Base-by-base conservation (phyloP, 2,113 vertebrate genomes). In the Semnornis frantzii region DNA sequence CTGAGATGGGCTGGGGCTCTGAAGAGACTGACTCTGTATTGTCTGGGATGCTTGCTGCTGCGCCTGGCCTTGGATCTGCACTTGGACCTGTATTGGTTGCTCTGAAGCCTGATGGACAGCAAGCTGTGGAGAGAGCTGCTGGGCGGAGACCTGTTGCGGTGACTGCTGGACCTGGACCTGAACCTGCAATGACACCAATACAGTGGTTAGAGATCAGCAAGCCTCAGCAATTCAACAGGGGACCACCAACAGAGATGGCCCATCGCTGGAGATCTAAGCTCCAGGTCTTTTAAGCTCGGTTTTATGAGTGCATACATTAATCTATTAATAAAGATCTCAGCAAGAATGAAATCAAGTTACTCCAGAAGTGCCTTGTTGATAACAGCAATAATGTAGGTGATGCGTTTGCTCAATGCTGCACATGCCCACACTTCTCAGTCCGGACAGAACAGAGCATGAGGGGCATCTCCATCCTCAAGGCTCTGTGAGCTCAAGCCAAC, bases 71-170 rank as follows among this genome's bases (percentile, higher is more conserved):
- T 99, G 99, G 95, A 99, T 99, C 97, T 99, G 99, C 96, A 99
- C 99, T 98, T 99, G 99, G 66, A 99, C 99, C 97, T 99, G 99
- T 87, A 99, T 99, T 7, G 98, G 98, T 81, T 99, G 99, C 85
- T 99, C 99, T 0, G 99, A 96, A 39, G 98, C 98, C 82, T 98
- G 98, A 82, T 99, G 99, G 72, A 99, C 98, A 85, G 98, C 97
- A 89, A 99, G 98, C 86, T 99, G 99, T 0, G 99, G 98, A 24
- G 99, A 99, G 78, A 99, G 98, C 94, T 99, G 99, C 71, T 99
- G 98, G 98, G 98, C 69, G 15, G 98, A 97, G 80, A 95, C 98
- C 81, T 98, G 98, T 91, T 98, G 98, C 0, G 98, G 98, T 27
- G 98, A 98, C 92, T 98, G 98, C 87, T 98, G 98, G 14, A 98